A percentile compares a stretch with the other conserved stretches of the same genome.
Evolutionary conservation across 2,113 vertebrate species (phyloP).

Genomic region (Pogonocichla stellata): DNA sequence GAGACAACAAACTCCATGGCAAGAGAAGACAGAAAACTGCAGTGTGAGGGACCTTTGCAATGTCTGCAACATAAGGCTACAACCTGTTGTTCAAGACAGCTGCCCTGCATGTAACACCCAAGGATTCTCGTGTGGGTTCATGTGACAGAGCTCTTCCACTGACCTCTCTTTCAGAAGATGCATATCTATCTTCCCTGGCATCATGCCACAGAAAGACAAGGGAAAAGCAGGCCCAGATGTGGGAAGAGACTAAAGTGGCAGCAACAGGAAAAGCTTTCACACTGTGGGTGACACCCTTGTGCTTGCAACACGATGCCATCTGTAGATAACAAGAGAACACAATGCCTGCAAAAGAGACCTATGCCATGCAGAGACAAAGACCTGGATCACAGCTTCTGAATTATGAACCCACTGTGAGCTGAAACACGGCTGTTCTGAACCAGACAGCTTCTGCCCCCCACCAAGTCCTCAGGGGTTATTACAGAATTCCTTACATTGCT

Average conservation of each 20-base stretch:
- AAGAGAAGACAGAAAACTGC: neutral
- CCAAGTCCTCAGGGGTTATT: neutral
- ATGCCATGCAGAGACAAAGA: neutral
- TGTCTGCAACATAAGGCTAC: fast-evolving
- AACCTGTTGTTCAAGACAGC: neutral
- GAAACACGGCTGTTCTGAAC: neutral
- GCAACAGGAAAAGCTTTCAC: neutral
- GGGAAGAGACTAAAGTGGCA: neutral
- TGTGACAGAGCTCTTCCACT: neutral
- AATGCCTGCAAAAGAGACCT: neutral
- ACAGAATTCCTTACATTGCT: neutral
- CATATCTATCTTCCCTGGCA: neutral
- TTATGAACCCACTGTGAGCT: neutral
- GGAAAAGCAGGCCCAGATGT: neutral
- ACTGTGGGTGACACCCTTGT: neutral
- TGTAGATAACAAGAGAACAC: neutral
- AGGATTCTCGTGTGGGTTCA: neutral
- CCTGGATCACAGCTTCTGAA: neutral
- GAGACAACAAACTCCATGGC: neutral
- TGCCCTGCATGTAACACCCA: neutral
- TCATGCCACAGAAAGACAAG: neutral
- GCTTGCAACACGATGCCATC: neutral
- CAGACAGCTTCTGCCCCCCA: neutral
- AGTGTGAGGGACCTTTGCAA: neutral
- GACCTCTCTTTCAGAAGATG: neutral